Evolutionary conservation across 2,888 invertebrate species (phyloP).

Genomic region (Spilosoma lubricipeda): DNA sequence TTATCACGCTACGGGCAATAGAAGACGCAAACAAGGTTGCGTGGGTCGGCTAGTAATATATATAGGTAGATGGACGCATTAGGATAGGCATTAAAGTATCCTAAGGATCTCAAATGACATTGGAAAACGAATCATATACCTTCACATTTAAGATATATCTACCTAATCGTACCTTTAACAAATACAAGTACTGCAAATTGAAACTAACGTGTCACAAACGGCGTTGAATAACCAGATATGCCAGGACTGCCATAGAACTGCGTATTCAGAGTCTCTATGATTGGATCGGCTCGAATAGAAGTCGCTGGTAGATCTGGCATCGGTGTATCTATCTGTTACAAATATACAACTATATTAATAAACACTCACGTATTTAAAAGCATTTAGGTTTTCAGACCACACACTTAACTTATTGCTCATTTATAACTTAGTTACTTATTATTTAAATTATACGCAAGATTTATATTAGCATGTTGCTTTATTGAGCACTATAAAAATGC

Average conservation of each 20-base stretch:
- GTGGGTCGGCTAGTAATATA: no score
- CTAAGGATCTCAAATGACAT: neutral
- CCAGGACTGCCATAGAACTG: conserved; percentile 77
- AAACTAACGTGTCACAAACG: conserved; percentile 70
- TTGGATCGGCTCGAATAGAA: conserved; percentile 75
- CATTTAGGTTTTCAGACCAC: neutral
- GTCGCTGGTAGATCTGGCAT: conserved; percentile 59
- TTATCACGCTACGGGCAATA: no score
- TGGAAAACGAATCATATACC: neutral
- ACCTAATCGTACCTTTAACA: neutral
- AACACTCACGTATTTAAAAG: neutral
- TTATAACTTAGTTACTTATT: neutral
- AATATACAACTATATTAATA: neutral
- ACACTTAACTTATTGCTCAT: neutral
- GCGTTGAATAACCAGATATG: conserved; percentile 62
- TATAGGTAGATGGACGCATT: no score
- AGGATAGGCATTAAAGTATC: no score
- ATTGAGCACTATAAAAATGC: neutral
- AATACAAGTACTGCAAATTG: neutral
- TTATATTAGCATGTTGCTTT: neutral
- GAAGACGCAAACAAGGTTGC: no score
- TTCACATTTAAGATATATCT: neutral
- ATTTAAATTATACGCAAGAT: neutral
- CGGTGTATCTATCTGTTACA: conserved; percentile 58
- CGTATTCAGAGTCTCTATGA: conserved; percentile 70